Base-by-base conservation (phyloP, 2,797 vertebrate genomes). In the Naso thynnoides region DNA sequence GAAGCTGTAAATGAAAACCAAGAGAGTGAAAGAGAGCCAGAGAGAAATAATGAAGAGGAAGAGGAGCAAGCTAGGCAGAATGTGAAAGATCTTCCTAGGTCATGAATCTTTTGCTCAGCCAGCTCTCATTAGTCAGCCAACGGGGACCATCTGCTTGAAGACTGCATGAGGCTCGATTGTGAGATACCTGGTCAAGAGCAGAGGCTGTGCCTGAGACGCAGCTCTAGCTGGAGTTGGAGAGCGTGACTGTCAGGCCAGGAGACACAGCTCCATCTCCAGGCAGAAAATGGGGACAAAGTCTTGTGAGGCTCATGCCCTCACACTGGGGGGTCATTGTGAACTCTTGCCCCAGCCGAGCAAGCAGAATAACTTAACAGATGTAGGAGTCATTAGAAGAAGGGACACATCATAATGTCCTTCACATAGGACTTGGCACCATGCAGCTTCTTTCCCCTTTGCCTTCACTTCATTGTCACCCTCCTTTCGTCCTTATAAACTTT, bases 391-490 rank as follows among this genome's bases (percentile, higher is more conserved):
- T 86, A 85, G 73, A 80, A 49, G 79, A 83, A 31, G 70, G 69
- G 73, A 78, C 81, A 56, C 65, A 48, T 86, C 83, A 39, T 9
- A n/a, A 59, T 79, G 84, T 88, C 88, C 86, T 91, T 88, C 77
- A 84, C 76, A 67, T 33, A 76, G 78, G 62, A 79, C 77, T 65
- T 67, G 71, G 70, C 79, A 56, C 76, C 82, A 62, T 7, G 53
- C 74, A 27, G 56, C 54, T 70, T 78, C 45, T 64, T 38, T 71
- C 66, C 50, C 50, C 58, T 74, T 81, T 78, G 62, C 71, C 71
- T 72, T 66, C 36, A 27, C 27, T 56, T 27, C 10, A 19, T 2
- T 48, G 21, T 54, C 56, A 15, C 48, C 60, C 8, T 41, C 21
- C 36, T 48, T 38, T 54, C 53, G 61, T 21, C 38, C 73, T 50